Conservation (phyloP, 2,113 vertebrate species). For the Trogon melanurus region DNA sequence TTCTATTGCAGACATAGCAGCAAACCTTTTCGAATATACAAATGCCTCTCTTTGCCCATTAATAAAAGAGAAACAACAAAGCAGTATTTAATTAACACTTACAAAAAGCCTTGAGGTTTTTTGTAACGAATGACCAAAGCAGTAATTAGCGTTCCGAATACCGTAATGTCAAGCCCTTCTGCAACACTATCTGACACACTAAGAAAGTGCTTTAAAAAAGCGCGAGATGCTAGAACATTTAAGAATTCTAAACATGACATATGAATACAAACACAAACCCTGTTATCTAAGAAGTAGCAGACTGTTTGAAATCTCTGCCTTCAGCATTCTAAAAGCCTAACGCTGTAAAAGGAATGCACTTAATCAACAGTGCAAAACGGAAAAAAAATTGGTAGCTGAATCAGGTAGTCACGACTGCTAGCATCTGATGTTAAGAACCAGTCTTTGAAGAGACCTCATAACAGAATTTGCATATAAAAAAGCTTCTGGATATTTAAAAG, state of each 20-base stretch:
- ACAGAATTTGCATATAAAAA: neutral
- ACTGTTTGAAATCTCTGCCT: neutral
- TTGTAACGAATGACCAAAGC: neutral
- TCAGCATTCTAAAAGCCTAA: neutral
- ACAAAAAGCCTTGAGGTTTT: slow-evolving; percentile 14
- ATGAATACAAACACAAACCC: neutral
- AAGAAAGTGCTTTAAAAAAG: neutral
- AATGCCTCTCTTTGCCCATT: neutral
- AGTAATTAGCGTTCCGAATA: neutral
- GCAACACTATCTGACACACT: neutral
- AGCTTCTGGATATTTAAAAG: neutral
- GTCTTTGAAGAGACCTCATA: neutral
- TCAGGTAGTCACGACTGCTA: neutral
- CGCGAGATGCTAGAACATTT: neutral
- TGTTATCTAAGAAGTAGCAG: neutral
- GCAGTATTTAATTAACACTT: slow-evolving; percentile 35
- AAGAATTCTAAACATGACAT: neutral
- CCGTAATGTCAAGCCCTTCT: neutral
- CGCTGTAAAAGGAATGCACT: neutral
- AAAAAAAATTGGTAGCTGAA: neutral
- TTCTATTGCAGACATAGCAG: neutral
- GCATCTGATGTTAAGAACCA: neutral
- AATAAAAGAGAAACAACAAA: slow-evolving; percentile 17
- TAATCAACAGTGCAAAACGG: neutral
- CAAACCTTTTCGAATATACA: neutral